Percentiles rank a stretch among this genome's conserved stretches.
These are phyloP conservation scores for Tethya wilhelma DNA, from an alignment of 37 sponge, comb jelly and placozoan species.

Conservation along the genomic window DNA sequence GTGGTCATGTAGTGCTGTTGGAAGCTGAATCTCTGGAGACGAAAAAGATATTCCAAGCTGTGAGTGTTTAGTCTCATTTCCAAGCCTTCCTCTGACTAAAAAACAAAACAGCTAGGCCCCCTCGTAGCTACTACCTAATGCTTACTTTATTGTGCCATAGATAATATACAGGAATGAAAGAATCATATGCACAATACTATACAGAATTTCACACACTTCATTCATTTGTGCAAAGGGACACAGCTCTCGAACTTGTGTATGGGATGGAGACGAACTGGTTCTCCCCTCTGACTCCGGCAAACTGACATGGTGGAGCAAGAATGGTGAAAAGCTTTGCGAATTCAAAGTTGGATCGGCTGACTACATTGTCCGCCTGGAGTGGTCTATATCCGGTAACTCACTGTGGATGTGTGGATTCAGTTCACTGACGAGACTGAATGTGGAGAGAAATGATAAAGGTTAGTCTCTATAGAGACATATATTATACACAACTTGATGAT, in stretches of 20 bases:
- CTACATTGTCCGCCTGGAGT: conserved; percentile 41
- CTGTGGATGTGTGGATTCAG: conserved; percentile 77
- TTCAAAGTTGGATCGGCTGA: conserved; percentile 23
- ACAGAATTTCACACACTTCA: background rate
- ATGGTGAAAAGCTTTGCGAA: conserved; percentile 35
- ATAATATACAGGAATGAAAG: too few relatives aligned
- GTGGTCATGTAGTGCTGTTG: conserved; percentile 46
- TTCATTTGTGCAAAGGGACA: conserved; percentile 28
- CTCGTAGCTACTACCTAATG: background rate
- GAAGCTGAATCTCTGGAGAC: conserved; percentile 20
- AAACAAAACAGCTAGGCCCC: background rate
- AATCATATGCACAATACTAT: too few relatives aligned
- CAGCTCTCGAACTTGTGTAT: conserved; percentile 54
- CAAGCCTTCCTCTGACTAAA: too few relatives aligned
- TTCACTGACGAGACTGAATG: conserved; percentile 21
- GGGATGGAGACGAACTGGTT: conserved; percentile 59
- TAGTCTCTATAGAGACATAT: background rate
- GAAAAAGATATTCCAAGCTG: conserved; percentile 2
- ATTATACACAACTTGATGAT: background rate
- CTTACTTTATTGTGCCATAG: background rate
- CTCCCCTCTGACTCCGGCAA: conserved; percentile 67
- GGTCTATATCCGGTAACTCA: conserved; percentile 25
- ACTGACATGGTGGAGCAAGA: conserved; percentile 44
- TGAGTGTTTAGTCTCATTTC: too few relatives aligned
- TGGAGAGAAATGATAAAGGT: conserved; percentile 47